A percentile compares a stretch with the other conserved stretches of the same genome.
Conservation (phyloP, 1,140 invertebrate species). For the Samia ricini region DNA sequence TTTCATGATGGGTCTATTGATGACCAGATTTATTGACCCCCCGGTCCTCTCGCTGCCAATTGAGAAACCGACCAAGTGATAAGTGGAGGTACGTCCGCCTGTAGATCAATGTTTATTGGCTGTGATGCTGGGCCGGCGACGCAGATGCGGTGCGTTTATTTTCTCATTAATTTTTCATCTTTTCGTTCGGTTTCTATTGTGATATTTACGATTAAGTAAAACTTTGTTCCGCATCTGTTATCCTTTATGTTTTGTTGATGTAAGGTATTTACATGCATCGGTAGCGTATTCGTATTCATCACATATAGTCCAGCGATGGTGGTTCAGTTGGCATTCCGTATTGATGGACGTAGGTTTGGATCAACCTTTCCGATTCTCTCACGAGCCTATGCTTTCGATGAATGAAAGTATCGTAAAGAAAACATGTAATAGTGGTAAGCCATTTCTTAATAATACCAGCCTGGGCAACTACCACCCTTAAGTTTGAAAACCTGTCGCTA, state of each 20-base stretch:
- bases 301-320: too few relatives aligned
- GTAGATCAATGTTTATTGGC: constrained; percentile 24
- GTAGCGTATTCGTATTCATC: too few relatives aligned
- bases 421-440: too few relatives aligned
- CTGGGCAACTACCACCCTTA: too few relatives aligned
- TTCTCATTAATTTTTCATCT: constrained; percentile 48
- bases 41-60: background rate
- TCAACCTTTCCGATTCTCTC: too few relatives aligned
- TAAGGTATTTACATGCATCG: background rate
- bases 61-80: constrained; percentile 2
- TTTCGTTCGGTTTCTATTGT: constrained; percentile 24
- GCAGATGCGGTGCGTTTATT: constrained; percentile 45
- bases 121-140: constrained; percentile 16
- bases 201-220: constrained; percentile 24
- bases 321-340: too few relatives aligned
- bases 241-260: background rate
- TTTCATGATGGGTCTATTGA: constrained; percentile 40
- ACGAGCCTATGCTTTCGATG: too few relatives aligned
- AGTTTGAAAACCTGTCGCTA: too few relatives aligned
- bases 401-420: too few relatives aligned
- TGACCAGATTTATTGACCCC: constrained; percentile 23
- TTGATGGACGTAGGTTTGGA: too few relatives aligned
- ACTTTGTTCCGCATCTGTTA: background rate
- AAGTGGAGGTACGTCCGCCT: background rate
- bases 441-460: too few relatives aligned